phyloP scores from a whole-genome alignment of 2,797 vertebrate genomes.

The Ammospiza maritima region DNA sequence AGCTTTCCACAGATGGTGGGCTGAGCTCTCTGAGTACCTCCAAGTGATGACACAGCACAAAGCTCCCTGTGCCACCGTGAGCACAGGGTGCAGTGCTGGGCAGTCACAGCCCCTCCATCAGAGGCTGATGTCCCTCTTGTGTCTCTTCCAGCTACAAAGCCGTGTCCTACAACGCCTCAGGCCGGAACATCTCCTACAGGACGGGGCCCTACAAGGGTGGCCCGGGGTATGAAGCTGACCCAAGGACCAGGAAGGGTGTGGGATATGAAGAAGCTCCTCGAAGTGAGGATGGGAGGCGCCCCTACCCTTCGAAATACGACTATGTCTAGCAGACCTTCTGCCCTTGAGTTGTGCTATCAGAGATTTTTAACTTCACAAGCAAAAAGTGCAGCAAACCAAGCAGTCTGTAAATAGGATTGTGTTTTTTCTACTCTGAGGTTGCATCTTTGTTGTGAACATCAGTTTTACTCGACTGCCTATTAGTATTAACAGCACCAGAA shows the following conservation, averaged over 20 bases:
- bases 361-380: neutral
- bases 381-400: neutral
- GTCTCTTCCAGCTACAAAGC: slow-evolving; percentile 82
- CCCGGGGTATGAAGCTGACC: slow-evolving; percentile 72
- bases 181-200: slow-evolving; percentile 83
- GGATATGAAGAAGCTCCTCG: slow-evolving; percentile 77
- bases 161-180: slow-evolving; percentile 84
- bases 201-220: slow-evolving; percentile 72
- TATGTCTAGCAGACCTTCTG: slow-evolving; percentile 81
- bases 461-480: neutral
- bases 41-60: neutral
- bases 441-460: neutral
- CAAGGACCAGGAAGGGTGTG: slow-evolving; percentile 63
- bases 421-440: neutral
- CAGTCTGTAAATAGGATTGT: neutral
- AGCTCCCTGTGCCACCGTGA: neutral
- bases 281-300: slow-evolving; percentile 80
- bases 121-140: neutral
- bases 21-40: neutral
- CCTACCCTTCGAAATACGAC: slow-evolving; percentile 86
- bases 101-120: neutral
- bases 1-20: neutral
- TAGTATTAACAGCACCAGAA: neutral
- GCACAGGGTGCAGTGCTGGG: fast-evolving
- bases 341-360: neutral